Evolutionary conservation across 2,888 invertebrate genomes (phyloP).

Genomic region (Cheiracanthium punctorium): DNA sequence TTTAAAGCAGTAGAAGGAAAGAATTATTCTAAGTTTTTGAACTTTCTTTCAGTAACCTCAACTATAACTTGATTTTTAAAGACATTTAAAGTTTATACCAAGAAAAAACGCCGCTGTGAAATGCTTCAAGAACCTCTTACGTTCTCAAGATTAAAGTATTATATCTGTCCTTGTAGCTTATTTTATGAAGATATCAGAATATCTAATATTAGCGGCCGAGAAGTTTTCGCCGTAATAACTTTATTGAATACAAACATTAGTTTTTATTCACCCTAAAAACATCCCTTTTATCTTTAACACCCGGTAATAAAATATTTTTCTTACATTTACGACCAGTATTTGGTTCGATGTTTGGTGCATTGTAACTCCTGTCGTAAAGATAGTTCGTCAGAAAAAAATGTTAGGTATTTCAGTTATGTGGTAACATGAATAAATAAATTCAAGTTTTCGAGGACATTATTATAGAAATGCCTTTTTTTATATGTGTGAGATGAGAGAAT

Average conservation of each 20-base stretch:
- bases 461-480: no score
- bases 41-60: not conserved
- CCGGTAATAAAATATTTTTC: constrained; percentile 47
- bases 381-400: constrained; percentile 25
- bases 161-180: not conserved
- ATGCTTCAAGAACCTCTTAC: not conserved
- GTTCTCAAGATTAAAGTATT: not conserved
- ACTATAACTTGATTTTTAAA: not conserved
- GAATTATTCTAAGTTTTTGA: not conserved
- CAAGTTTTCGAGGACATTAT: not conserved
- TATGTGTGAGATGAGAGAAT: no score
- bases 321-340: constrained; percentile 40
- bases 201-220: not conserved
- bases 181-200: constrained; percentile 15
- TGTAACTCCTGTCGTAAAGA: constrained; percentile 35
- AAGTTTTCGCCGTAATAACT: constrained; percentile 45
- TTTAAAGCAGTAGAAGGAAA: not conserved
- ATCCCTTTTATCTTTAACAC: constrained; percentile 55
- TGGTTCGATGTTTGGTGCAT: constrained; percentile 11
- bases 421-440: not conserved
- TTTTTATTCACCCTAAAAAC: constrained; percentile 60
- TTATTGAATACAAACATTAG: constrained; percentile 59
- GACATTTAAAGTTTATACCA: not conserved
- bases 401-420: constrained; percentile 21
- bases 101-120: not conserved